These are phyloP conservation scores for Anisognathus igniventris DNA, from an alignment of 2,797 vertebrate genomes.

Conservation along the genomic window DNA sequence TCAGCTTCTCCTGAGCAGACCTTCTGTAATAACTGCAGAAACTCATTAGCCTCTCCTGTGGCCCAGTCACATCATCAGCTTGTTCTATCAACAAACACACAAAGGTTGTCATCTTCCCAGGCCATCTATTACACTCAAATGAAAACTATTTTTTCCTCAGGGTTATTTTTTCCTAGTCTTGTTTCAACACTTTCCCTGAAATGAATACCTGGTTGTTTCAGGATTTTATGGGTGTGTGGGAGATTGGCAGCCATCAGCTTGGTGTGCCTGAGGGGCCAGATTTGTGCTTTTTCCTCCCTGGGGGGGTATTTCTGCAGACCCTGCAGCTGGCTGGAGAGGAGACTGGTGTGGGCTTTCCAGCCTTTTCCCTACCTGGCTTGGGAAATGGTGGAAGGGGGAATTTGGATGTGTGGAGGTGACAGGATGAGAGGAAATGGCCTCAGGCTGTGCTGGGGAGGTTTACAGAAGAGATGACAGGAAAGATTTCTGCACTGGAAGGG, in stretches of 20 bases:
- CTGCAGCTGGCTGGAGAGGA: neutral
- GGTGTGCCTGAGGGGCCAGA: neutral
- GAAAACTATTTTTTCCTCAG: neutral
- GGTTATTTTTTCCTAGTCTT: neutral
- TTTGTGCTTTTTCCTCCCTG: neutral
- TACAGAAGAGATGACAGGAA: neutral
- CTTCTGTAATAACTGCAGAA: neutral
- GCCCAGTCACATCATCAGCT: neutral
- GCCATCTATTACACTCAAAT: neutral
- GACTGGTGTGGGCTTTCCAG: neutral
- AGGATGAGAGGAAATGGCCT: neutral
- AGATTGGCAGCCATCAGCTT: neutral
- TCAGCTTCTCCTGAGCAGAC: neutral
- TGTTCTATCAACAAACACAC: neutral
- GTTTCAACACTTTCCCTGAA: neutral
- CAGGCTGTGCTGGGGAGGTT: neutral
- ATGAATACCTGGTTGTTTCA: neutral
- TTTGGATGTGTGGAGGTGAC: neutral
- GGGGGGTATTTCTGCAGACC: neutral
- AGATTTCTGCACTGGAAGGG: neutral
- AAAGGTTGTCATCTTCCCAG: neutral
- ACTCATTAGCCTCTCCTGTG: conserved; percentile 18
- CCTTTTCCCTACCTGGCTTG: neutral
- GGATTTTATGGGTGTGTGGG: accelerated
- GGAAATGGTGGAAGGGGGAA: accelerated